phyloP scores from a whole-genome alignment of 1,140 invertebrate genomes.

The Carcinoscorpius rotundicauda region DNA sequence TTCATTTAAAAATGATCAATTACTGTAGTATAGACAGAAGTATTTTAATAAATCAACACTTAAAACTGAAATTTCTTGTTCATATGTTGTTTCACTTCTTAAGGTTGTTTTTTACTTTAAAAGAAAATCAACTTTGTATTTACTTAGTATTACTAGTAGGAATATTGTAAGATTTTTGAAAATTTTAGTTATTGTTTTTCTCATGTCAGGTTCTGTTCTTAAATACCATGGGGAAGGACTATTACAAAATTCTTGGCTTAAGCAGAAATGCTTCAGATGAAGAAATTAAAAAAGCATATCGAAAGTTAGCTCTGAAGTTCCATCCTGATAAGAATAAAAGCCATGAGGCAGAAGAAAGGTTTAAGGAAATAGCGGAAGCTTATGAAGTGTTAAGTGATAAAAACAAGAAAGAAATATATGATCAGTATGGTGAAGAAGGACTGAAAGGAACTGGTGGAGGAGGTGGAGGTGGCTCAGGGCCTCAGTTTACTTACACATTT shows the following conservation, averaged over 20 bases:
- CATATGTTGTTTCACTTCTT: no score
- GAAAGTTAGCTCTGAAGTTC: slow-evolving; percentile 69
- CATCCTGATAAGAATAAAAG: slow-evolving; percentile 48
- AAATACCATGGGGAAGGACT: slow-evolving; percentile 43
- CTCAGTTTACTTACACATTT: slow-evolving; percentile 53
- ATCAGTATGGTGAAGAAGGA: slow-evolving; percentile 42
- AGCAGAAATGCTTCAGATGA: slow-evolving; percentile 55
- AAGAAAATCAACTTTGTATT: no score
- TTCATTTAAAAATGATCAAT: no score
- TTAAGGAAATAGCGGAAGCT: slow-evolving; percentile 45
- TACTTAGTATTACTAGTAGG: no score
- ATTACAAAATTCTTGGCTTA: slow-evolving; percentile 41
- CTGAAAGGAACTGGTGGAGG: slow-evolving; percentile 32
- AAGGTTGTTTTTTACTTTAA: no score
- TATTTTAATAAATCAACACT: no score
- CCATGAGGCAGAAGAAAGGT: slow-evolving; percentile 41
- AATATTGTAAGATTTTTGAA: no score
- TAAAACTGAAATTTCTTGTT: no score
- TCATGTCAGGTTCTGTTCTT: no score
- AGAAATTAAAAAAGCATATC: slow-evolving; percentile 93
- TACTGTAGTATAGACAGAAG: no score
- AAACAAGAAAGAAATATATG: slow-evolving; percentile 39
- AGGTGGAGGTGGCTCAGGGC: slow-evolving; percentile 6
- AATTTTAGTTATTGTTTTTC: no score
- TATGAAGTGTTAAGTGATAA: slow-evolving; percentile 41